Evolutionary conservation across 2,797 vertebrate genomes (phyloP).

Genomic region (Danio aesculapii): DNA sequence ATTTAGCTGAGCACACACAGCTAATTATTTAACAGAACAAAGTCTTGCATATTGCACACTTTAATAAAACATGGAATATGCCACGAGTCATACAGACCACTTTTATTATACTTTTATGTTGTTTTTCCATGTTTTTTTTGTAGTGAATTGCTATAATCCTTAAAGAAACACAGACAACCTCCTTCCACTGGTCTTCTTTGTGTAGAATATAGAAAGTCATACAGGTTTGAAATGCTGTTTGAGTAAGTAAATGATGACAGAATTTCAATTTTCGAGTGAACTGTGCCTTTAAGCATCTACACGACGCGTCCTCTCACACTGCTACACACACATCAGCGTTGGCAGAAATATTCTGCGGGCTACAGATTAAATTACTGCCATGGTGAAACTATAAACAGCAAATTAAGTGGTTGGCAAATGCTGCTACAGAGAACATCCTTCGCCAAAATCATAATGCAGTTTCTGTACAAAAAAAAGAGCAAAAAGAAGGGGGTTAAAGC

Average conservation of each 20-base stretch:
- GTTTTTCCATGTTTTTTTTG: no score
- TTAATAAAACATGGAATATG: neutral
- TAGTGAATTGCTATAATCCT: conserved; percentile 1
- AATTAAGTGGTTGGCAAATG: conserved; percentile 69
- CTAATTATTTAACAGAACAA: no score
- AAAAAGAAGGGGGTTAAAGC: conserved; percentile 22
- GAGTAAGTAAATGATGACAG: neutral
- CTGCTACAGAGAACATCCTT: conserved; percentile 55
- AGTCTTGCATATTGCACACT: no score
- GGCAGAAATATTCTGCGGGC: conserved; percentile 52
- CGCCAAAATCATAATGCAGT: conserved; percentile 64
- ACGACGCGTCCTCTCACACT: neutral
- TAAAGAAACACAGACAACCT: neutral
- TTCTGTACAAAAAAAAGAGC: conserved; percentile 57
- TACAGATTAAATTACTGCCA: conserved; percentile 62
- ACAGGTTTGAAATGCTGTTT: neutral
- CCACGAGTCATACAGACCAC: neutral
- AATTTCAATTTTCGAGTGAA: neutral
- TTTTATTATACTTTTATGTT: neutral
- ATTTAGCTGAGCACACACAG: no score
- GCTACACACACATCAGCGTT: conserved; percentile 31
- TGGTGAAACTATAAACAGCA: conserved; percentile 70
- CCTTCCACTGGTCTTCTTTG: neutral
- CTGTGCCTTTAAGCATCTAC: conserved; percentile 18
- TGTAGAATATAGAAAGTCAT: neutral